A percentile compares a stretch with the other conserved stretches of the same genome.
Conservation (phyloP, 1,140 invertebrate genomes). For the Drosophila mojavensis region DNA sequence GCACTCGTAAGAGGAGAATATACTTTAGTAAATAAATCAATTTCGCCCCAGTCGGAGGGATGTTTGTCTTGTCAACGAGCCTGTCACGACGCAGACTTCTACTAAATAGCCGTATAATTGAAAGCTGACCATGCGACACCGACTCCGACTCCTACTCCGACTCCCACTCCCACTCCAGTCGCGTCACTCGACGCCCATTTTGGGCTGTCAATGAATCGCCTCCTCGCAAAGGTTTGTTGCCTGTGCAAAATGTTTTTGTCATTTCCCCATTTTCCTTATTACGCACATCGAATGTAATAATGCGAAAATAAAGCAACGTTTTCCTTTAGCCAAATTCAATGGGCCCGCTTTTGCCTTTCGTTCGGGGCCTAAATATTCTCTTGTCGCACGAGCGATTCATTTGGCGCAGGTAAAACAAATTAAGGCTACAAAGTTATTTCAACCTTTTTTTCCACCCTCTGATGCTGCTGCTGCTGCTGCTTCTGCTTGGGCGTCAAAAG, state of each 20-base stretch:
- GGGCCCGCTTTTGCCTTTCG: constrained; percentile 27
- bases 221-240: neutral
- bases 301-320: constrained; percentile 24
- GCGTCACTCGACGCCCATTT: constrained; percentile 29
- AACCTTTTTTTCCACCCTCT: constrained; percentile 22
- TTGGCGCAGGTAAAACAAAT: constrained; percentile 39
- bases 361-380: constrained; percentile 49
- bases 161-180: constrained; percentile 20
- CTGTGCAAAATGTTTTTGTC: constrained; percentile 16
- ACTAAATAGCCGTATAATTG: constrained; percentile 66
- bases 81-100: constrained; percentile 6
- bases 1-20: neutral
- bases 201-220: constrained; percentile 23
- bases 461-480: too few species aligned
- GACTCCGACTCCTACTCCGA: neutral
- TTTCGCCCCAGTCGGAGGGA: constrained; percentile 4
- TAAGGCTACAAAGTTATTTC: constrained; percentile 47
- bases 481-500: neutral
- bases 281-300: constrained; percentile 36
- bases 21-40: constrained; percentile 41
- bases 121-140: constrained; percentile 46
- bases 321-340: constrained; percentile 29
- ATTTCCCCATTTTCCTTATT: constrained; percentile 36
- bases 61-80: constrained; percentile 36
- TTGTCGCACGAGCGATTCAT: constrained; percentile 55